Percentiles rank a stretch among this genome's conserved stretches.
phyloP scores from a whole-genome alignment of 2,888 invertebrate genomes.

The Halictus quadricinctus region DNA sequence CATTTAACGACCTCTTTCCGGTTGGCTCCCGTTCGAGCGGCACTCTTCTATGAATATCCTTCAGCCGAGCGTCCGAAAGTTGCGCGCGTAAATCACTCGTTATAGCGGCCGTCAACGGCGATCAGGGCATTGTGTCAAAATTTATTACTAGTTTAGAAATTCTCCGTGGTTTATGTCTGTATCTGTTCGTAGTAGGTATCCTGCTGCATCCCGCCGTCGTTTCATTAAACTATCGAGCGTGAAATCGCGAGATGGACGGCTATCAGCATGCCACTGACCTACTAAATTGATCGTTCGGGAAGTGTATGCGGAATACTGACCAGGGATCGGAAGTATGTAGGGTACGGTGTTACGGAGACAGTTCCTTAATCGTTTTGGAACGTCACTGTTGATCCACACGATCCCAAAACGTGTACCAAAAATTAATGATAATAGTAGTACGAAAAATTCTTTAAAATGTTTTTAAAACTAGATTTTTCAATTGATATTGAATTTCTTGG shows the following conservation, averaged over 20 bases:
- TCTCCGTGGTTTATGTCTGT: not conserved
- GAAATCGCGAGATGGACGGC: not conserved
- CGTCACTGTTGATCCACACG: not conserved
- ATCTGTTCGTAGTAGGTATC: not conserved
- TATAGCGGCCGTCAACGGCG: not conserved
- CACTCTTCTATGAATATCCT: conserved; percentile 26
- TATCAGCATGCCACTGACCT: conserved; percentile 11
- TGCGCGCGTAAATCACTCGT: conserved; percentile 38
- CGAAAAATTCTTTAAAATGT: too few species aligned
- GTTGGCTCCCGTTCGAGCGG: not conserved
- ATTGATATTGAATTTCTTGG: not conserved
- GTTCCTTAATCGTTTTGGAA: not conserved
- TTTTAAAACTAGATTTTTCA: too few species aligned
- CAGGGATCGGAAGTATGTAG: not conserved
- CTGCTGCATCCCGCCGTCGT: not conserved
- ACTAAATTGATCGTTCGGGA: not conserved
- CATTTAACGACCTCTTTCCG: conserved; percentile 28
- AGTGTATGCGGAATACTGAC: not conserved
- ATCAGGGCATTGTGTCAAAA: conserved; percentile 16
- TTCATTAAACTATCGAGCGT: conserved; percentile 23
- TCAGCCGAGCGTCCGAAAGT: conserved; percentile 22
- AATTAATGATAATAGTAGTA: too few species aligned
- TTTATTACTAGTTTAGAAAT: conserved; percentile 39
- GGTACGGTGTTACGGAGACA: not conserved
- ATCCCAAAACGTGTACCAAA: not conserved